Evolutionary conservation across 1,140 invertebrate species (phyloP).

Genomic region (Drosophila ananassae): DNA sequence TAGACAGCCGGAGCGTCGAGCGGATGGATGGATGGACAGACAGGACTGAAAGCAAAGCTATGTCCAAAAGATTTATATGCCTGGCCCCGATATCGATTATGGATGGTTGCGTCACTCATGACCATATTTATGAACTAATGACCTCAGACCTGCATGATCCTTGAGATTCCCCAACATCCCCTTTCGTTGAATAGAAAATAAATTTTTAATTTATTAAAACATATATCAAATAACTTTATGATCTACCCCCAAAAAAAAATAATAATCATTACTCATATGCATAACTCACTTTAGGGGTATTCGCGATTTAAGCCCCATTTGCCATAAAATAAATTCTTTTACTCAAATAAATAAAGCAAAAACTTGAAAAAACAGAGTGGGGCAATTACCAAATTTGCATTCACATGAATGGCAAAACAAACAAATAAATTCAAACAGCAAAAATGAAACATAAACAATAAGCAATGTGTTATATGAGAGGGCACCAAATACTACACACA

Average conservation of each 20-base stretch:
- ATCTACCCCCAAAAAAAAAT: slow-evolving; percentile 1
- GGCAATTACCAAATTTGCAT: slow-evolving; percentile 78
- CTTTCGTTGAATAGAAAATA: not conserved
- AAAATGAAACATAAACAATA: slow-evolving; percentile 72
- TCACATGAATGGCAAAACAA: slow-evolving; percentile 74
- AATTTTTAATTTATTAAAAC: slow-evolving; percentile 6
- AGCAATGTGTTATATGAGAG: slow-evolving; percentile 14
- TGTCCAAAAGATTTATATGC: slow-evolving; percentile 48
- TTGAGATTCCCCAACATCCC: not conserved
- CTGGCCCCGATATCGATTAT: slow-evolving; percentile 33
- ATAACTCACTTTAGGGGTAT: slow-evolving; percentile 43
- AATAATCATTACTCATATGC: slow-evolving; percentile 32
- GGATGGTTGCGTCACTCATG: slow-evolving; percentile 8
- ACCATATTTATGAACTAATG: slow-evolving; percentile 21
- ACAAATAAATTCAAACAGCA: slow-evolving; percentile 78
- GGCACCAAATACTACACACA: not conserved
- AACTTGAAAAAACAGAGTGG: slow-evolving; percentile 31
- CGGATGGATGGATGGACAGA: slow-evolving; percentile 19
- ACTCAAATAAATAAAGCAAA: slow-evolving; percentile 61
- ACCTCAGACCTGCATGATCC: not conserved
- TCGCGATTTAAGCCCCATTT: slow-evolving; percentile 51
- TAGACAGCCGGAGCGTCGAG: slow-evolving; percentile 9
- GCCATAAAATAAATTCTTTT: slow-evolving; percentile 65
- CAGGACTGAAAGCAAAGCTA: slow-evolving; percentile 17
- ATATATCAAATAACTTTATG: slow-evolving; percentile 23